Percentiles rank a stretch among this genome's conserved stretches.
These are phyloP conservation scores for Drosophila gunungcola DNA, from an alignment of 1,140 invertebrate genomes.

Conservation along the genomic window DNA sequence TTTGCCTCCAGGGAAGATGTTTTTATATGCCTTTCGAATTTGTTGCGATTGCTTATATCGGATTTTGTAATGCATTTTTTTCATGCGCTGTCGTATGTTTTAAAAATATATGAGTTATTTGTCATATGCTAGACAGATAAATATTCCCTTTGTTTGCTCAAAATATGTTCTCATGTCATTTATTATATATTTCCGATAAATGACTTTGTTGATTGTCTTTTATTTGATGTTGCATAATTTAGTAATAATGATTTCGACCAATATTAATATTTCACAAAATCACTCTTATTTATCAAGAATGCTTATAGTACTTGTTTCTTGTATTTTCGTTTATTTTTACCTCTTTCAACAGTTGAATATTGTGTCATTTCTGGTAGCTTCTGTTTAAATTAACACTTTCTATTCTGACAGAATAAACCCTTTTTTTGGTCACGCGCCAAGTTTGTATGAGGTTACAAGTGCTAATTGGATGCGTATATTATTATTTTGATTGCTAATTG, in stretches of 20 bases:
- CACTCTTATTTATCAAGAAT: conserved; percentile 12
- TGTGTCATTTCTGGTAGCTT: conserved; percentile 10
- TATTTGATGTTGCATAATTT: conserved; percentile 16
- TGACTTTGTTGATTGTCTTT: not conserved
- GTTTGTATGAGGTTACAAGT: conserved; percentile 42
- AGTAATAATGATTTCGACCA: not conserved
- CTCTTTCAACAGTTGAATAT: not conserved
- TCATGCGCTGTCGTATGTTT: not conserved
- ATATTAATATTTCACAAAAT: conserved; percentile 16
- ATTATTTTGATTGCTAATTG: conserved; percentile 12
- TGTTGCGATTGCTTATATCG: conserved; percentile 21
- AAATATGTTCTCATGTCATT: conserved; percentile 6
- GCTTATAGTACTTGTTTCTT: not conserved
- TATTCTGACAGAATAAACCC: conserved; percentile 1
- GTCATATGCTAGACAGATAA: not conserved
- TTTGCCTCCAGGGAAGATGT: conserved; percentile 62
- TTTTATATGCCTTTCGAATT: conserved; percentile 35
- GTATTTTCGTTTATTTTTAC: conserved; percentile 3
- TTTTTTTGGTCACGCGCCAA: conserved; percentile 35
- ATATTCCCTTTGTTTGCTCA: not conserved
- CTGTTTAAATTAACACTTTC: conserved; percentile 41
- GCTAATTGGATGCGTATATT: conserved; percentile 48
- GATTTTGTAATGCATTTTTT: conserved; percentile 41
- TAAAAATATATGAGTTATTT: conserved; percentile 6
- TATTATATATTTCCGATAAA: not conserved